These are phyloP conservation scores for Bombus superbus DNA, from an alignment of 1,140 invertebrate species.

Conservation along the genomic window DNA sequence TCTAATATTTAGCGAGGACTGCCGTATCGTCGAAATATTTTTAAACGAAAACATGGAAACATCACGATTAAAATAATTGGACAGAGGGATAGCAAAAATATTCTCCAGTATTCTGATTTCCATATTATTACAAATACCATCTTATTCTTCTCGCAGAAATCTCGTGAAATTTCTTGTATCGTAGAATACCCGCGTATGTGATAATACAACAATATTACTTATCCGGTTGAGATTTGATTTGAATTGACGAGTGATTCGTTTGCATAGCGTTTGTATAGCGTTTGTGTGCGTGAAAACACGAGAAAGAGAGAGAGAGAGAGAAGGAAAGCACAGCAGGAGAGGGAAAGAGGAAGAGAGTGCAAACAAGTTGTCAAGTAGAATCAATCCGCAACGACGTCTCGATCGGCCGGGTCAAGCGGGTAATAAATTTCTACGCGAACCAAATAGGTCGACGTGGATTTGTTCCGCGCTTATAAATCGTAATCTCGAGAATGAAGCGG, in stretches of 20 bases:
- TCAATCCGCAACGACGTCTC: conserved; percentile 57
- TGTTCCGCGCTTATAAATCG: conserved; percentile 62
- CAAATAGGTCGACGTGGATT: conserved; percentile 60
- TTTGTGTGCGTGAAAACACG: not conserved
- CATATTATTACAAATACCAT: not conserved
- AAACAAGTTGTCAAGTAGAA: conserved; percentile 61
- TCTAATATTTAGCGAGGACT: not conserved
- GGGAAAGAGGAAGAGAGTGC: conserved; percentile 43
- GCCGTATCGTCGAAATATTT: no score
- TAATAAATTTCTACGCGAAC: conserved; percentile 63
- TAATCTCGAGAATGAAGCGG: conserved; percentile 48
- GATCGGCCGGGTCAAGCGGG: conserved; percentile 61
- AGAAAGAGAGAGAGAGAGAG: not conserved
- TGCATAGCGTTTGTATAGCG: not conserved
- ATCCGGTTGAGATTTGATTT: conserved; percentile 23
- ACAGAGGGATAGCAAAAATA: not conserved
- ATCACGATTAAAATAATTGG: no score
- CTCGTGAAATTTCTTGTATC: conserved; percentile 27
- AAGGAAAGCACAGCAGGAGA: not conserved
- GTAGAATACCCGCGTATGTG: not conserved
- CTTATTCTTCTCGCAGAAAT: not conserved
- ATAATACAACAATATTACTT: not conserved
- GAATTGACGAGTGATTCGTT: not conserved
- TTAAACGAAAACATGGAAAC: not conserved
- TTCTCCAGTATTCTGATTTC: not conserved